These are phyloP conservation scores for Crocodylus rhombifer DNA, from an alignment of 2,797 vertebrate genomes.

Conservation along the genomic window DNA sequence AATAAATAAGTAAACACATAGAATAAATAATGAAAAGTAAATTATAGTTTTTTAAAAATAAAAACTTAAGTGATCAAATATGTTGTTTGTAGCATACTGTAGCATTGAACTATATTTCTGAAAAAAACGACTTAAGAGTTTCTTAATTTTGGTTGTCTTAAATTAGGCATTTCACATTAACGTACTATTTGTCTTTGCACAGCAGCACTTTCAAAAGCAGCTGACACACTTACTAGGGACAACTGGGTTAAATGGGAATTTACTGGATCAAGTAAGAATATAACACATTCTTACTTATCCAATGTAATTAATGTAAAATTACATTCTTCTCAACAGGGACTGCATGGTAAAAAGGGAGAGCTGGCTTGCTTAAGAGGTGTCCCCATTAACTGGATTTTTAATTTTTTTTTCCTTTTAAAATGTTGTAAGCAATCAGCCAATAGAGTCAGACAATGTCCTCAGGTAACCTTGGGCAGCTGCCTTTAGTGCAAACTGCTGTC, in stretches of 20 bases:
- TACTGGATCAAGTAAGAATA: conserved; percentile 64
- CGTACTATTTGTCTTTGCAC: conserved; percentile 34
- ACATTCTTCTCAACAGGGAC: conserved; percentile 54
- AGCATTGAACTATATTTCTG: not conserved
- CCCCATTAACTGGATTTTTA: conserved; percentile 46
- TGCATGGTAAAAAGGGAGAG: conserved; percentile 47
- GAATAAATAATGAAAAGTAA: not conserved
- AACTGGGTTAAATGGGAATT: conserved; percentile 70
- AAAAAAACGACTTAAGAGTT: conserved; percentile 2
- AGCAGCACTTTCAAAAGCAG: conserved; percentile 46
- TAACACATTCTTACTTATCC: conserved; percentile 65
- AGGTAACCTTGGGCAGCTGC: conserved; percentile 73
- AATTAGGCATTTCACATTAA: not conserved
- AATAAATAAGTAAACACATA: not conserved
- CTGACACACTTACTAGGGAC: conserved; percentile 53
- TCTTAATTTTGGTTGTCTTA: conserved; percentile 28
- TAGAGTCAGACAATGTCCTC: conserved; percentile 73
- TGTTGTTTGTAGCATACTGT: not conserved
- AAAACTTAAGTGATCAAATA: not conserved
- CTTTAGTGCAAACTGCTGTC: conserved; percentile 66
- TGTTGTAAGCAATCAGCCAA: conserved; percentile 57
- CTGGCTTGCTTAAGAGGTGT: conserved; percentile 63
- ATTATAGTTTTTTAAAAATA: not conserved
- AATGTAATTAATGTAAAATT: conserved; percentile 64
- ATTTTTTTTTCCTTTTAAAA: not conserved